Base-by-base conservation (phyloP, 1,140 invertebrate species). In the Galendromus occidentalis region DNA sequence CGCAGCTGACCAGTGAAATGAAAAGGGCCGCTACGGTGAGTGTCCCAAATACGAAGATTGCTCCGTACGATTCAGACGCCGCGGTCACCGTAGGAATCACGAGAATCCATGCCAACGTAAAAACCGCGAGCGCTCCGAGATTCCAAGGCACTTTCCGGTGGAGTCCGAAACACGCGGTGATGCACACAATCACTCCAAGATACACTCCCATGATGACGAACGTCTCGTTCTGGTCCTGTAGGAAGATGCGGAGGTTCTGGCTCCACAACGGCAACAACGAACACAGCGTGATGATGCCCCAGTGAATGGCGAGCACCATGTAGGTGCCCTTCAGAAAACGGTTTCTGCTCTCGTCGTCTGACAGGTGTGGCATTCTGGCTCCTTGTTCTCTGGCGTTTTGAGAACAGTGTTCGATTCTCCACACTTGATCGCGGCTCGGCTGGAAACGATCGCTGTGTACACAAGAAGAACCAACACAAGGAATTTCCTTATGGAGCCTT, bases 41-140 rank as follows among this genome's bases (percentile, higher is more conserved):
- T 33, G 51, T 59, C 14, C 51, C 51, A 22, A 59, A 59, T 14
- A 59, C 51, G 33, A 59, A 59, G 4, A 59, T 33, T 14, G 51
- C 51, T 59, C 51, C 51, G 22, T 59, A 59, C 22, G 51, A 59
- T 59, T 59, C 51, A 33, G 51, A 59, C 51, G 51, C 51, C 14
- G 51, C 51, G 14, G 51, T 14, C 25, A 59, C 51, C 22, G 51
- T 59, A 25, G 51, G 25, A 25, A 59, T 59, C 14, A 59, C 25
- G 14, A 59, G 51, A 59, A 25, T 29, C 14, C 33, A 59, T 14
- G 25, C 51, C 14, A 25, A 14, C 25, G 51, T 59, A 22, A 18
- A 59, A 9, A 59, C 51, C 25, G 25, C 51, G 1, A 59, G 22
- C 51, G 33, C 33, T 17, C 25, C 14, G 9, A 33, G 25, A 22